Evolutionary conservation across 1,140 invertebrate genomes (phyloP).

Genomic region (Cydia strobilella): DNA sequence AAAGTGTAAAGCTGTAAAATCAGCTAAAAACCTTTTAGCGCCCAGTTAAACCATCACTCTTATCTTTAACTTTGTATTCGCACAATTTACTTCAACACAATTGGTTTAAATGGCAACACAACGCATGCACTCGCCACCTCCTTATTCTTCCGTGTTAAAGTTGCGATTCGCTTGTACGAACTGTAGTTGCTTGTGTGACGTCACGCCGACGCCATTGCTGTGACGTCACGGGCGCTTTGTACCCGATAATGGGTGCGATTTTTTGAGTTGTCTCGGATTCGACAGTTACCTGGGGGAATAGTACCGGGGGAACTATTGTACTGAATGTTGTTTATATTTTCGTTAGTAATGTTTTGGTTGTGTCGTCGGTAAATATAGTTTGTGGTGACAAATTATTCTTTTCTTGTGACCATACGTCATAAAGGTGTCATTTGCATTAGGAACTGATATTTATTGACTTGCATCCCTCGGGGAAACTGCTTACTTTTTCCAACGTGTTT

Average conservation of each 20-base stretch:
- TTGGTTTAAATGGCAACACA: constrained; percentile 18
- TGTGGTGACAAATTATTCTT: background rate
- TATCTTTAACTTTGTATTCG: constrained; percentile 22
- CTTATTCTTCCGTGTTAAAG: background rate
- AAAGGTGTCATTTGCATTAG: background rate
- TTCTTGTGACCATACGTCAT: background rate
- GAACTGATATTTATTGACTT: background rate
- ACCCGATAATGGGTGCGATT: constrained; percentile 14
- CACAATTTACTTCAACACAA: constrained; percentile 28
- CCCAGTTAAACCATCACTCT: constrained; percentile 4
- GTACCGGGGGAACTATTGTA: constrained; percentile 27
- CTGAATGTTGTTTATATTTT: constrained; percentile 11
- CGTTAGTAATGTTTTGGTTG: background rate
- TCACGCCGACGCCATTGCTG: constrained; percentile 14
- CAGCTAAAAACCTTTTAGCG: constrained; percentile 15
- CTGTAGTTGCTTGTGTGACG: background rate
- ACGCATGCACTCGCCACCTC: background rate
- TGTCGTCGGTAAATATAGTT: background rate
- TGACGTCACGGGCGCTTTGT: constrained; percentile 27
- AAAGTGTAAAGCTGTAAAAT: background rate
- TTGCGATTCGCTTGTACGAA: background rate
- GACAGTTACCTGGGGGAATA: background rate
- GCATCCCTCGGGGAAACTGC: background rate
- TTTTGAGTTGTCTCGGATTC: constrained; percentile 5
- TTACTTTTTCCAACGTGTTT: too few relatives aligned